phyloP scores from a whole-genome alignment of 2,797 vertebrate species.

The Urosaurus nigricauda region DNA sequence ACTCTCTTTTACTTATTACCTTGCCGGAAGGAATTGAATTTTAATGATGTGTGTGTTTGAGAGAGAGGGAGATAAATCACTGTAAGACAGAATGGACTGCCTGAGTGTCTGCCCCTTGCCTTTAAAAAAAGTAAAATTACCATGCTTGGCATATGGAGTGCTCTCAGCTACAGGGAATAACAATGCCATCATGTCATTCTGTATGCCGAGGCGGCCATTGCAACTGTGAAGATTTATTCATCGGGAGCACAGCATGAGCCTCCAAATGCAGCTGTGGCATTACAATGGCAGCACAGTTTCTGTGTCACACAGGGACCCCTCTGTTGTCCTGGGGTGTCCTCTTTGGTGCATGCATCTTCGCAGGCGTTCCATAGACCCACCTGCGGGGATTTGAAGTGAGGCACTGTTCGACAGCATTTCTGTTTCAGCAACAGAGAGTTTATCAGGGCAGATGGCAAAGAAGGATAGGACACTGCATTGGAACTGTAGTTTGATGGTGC shows the following conservation, averaged over 20 bases:
- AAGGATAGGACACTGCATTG: neutral
- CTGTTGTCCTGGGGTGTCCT: neutral
- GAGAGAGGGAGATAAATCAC: neutral
- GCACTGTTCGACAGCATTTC: neutral
- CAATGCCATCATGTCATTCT: neutral
- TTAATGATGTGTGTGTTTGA: neutral
- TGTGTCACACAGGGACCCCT: neutral
- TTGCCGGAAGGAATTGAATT: neutral
- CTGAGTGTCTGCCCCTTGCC: neutral
- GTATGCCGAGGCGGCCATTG: neutral
- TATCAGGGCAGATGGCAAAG: neutral
- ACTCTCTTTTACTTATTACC: neutral
- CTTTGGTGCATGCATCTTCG: neutral
- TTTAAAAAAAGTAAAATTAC: neutral
- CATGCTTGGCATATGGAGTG: constrained; percentile 13
- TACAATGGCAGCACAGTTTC: constrained; percentile 7
- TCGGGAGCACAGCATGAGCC: fast-evolving
- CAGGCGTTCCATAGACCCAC: neutral
- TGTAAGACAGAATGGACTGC: constrained; percentile 6
- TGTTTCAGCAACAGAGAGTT: neutral
- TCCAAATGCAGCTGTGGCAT: constrained; percentile 2
- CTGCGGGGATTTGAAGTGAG: neutral
- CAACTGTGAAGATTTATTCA: neutral
- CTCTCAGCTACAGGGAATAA: fast-evolving
- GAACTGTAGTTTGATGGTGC: neutral